Evolutionary conservation across 2,888 invertebrate genomes (phyloP), one percentile per base, ranked within the genome.

Genomic region (Xanthia icteritia): DNA sequence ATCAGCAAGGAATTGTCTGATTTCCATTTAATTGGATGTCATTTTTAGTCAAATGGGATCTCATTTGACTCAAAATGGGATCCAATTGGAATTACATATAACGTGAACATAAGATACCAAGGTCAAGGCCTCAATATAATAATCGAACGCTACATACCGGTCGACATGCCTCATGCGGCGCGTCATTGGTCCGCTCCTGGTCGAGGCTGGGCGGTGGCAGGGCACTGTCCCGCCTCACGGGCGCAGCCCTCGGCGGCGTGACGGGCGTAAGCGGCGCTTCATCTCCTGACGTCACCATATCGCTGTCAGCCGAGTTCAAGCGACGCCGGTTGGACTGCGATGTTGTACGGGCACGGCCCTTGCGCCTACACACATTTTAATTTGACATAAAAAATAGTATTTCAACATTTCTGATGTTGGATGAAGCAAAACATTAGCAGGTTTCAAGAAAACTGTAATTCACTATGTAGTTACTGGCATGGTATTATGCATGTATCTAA

Each of bases 261-360:
- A 66, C 97, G 0, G 97, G 97, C 27, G 97, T 93, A 79, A 96
- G 90, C 0, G 97, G 94, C 8, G 86, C 97, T 86, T 98, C 98
- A 89, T 99, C 98, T 2, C 97, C 98, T 0, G 98, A 98, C 11
- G 98, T 98, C 23, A 97, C 96, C 89, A 98, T 93, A 88, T 98
- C 98, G 1, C 98, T 98, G 91, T 98, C 98, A 0, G 98, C 98
- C 0, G 98, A 98, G 92, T 98, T 98, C 42, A 98, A 94, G 20
- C 98, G 97, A 48, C 98, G 97, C 71, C 98, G 97, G 79, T 96
- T 94, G 39, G 97, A 97, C 54, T 97, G 97, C 48, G 97, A 97
- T 2, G 97, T 97, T 0, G 98, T 97, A 51, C 98, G 95, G 0
- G 98, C 97, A 15, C 98, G 96, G 0, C 98, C 97, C 91, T 98